Base-by-base conservation (phyloP, 2,113 vertebrate genomes). In the Dasyornis broadbenti region DNA sequence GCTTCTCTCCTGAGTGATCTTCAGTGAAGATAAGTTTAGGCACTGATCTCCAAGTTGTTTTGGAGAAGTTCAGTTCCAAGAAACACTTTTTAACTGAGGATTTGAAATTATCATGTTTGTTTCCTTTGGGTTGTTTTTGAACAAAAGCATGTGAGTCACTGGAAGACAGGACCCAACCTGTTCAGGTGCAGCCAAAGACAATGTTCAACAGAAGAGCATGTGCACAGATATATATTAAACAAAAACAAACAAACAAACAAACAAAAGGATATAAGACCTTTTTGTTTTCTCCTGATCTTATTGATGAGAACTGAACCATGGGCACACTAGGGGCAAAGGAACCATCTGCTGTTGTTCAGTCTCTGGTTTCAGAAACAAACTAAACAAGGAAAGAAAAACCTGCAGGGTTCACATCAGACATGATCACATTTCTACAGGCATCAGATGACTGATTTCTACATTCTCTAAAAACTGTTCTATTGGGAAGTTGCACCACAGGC, bases 311-410 rank as follows among this genome's bases (percentile, higher is more conserved):
- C 16, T 49, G 33, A 73, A 64, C 54, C 5, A 70, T 23, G 61
- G 42, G 33, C 15, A 71, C 30, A 21, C 12, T 11, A 11, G 45
- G 45, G 28, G 42, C 50, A 92, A 91, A 79, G 86, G 21, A 94
- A 30, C 6, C 50, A 77, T 53, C 5, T 54, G 20, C 64, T 86
- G 50, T 53, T 86, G 21, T 56, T 72, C 68, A 26, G 24, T 18
- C 18, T 91, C 44, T 89, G 21, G 3, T 44, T 89, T 81, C 56
- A 94, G 82, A 97, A 96, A 13, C 73, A 87, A 97, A 85, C 23
- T 70, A 73, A 84, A 86, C 15, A 26, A 78, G 50, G 40, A 90
- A 82, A 91, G 54, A 28, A 83, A 72, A 69, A 3, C 33, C n/a
- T 68, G 5, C 35, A 47, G 7, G 31, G 16, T 39, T 95, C 79